Evolutionary conservation across 2,797 vertebrate species (phyloP), one percentile per base, ranked within the genome.

Genomic region (Acestrorhynchus altus): DNA sequence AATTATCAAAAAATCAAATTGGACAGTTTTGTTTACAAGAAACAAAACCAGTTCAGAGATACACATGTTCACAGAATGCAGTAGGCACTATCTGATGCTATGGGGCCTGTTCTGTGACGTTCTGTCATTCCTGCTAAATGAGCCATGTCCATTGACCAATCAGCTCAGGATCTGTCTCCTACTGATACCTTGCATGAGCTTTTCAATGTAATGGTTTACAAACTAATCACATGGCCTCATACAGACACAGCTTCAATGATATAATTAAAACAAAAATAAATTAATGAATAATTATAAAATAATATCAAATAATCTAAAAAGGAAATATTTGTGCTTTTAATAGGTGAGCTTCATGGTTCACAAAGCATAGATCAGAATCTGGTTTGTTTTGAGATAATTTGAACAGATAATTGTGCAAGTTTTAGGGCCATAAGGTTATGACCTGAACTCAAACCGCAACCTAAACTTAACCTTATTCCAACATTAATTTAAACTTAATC

Each of bases 101-200:
- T 56, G 8, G 9, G 18, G 11, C 31, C 20, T 59, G 42, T 71
- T 64, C 15, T 68, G 63, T 49, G 47, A 49, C 67, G 40, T 42
- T 31, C 9, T 72, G 51, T 66, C 67, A 51, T 72, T 76, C 22
- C 9, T 67, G 49, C 5, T 72, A 44, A 77, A 64, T 54, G 39
- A 65, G 13, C 66, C 49, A 10, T 57, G 47, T 64, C 66, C 15
- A 61, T 20, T 39, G 15, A 65, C 39, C 31, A 18, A n/a, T 35
- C 20, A 64, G 47, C 15, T 35, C 61, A 57, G 22, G 4, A 56
- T 79, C 44, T 74, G 46, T 74, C 68, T 44, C 44, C 26, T 31
- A n/a, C 44, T 31, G 46, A 68, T 28, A 51, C 26, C 8, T 28
- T 15, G 9, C 4, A 68, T 68, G 3, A 28, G 49, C 7, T 22